Conservation (phyloP, 2,888 invertebrate species). For the Sesia apiformis region DNA sequence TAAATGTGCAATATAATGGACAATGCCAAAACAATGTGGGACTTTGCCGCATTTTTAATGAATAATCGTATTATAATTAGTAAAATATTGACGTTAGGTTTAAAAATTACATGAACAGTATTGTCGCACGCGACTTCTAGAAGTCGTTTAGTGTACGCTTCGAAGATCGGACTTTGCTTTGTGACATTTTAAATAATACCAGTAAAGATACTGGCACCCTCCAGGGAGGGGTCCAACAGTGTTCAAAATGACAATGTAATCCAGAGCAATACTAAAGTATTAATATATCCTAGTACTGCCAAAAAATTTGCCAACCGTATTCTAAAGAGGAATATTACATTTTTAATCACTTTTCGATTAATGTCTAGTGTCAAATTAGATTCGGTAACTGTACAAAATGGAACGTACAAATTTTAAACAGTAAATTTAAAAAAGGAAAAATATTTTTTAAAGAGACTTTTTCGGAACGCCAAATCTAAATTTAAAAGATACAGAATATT, state of each 20-base stretch:
- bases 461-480: constrained; percentile 73
- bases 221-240: constrained; percentile 50
- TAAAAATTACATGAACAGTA: constrained; percentile 66
- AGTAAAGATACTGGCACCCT: constrained; percentile 31
- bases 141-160: constrained; percentile 52
- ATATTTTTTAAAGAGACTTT: constrained; percentile 73
- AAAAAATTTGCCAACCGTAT: constrained; percentile 71
- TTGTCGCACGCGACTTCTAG: constrained; percentile 52
- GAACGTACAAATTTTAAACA: constrained; percentile 73
- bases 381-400: constrained; percentile 71
- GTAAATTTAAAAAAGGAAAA: constrained; percentile 62
- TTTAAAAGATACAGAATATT: constrained; percentile 66
- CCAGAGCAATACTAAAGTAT: constrained; percentile 74
- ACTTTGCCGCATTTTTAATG: constrained; percentile 48
- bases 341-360: constrained; percentile 66
- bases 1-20: constrained; percentile 64
- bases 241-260: constrained; percentile 72
- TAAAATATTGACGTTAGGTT: constrained; percentile 70
- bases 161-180: constrained; percentile 51
- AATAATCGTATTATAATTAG: constrained; percentile 69
- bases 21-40: constrained; percentile 63
- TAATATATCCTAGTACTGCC: constrained; percentile 72
- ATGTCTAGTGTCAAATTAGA: constrained; percentile 73
- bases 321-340: constrained; percentile 49
- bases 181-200: constrained; percentile 27